phyloP scores from a whole-genome alignment of 2,888 invertebrate species.

The Sphaerophoria rueppellii region DNA sequence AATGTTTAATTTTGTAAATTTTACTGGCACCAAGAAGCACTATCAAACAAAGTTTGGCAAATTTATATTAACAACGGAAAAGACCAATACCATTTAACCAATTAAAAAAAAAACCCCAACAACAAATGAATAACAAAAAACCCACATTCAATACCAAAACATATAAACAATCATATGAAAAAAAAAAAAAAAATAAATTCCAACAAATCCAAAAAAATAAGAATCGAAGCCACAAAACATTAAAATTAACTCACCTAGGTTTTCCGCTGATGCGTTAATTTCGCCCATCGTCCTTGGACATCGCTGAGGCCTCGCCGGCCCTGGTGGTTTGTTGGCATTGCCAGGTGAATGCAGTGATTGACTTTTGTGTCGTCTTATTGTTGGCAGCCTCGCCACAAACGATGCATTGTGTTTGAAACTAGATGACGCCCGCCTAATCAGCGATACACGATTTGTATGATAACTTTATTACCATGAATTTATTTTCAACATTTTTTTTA shows the following conservation, averaged over 20 bases:
- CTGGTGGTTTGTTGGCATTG: constrained; percentile 79
- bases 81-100: not conserved
- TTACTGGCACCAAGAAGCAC: not conserved
- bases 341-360: constrained; percentile 90
- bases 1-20: not conserved
- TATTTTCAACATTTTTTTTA: constrained; percentile 15
- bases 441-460: constrained; percentile 78
- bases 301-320: constrained; percentile 80
- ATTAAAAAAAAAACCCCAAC: not conserved
- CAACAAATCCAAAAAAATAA: constrained; percentile 32
- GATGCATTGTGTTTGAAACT: constrained; percentile 97
- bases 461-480: constrained; percentile 74
- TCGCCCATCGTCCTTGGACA: constrained; percentile 86
- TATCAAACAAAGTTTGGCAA: not conserved
- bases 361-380: constrained; percentile 91
- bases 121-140: constrained; percentile 43
- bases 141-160: constrained; percentile 48
- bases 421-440: constrained; percentile 87
- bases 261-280: constrained; percentile 89
- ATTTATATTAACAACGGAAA: not conserved
- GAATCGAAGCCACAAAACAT: constrained; percentile 49
- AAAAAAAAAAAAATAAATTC: constrained; percentile 36
- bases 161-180: constrained; percentile 66
- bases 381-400: constrained; percentile 94
- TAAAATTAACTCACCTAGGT: constrained; percentile 85